A percentile compares a stretch with the other conserved stretches of the same genome.
These are phyloP conservation scores for Drosophila koepferae DNA, from an alignment of 2,888 invertebrate species.

Conservation along the genomic window DNA sequence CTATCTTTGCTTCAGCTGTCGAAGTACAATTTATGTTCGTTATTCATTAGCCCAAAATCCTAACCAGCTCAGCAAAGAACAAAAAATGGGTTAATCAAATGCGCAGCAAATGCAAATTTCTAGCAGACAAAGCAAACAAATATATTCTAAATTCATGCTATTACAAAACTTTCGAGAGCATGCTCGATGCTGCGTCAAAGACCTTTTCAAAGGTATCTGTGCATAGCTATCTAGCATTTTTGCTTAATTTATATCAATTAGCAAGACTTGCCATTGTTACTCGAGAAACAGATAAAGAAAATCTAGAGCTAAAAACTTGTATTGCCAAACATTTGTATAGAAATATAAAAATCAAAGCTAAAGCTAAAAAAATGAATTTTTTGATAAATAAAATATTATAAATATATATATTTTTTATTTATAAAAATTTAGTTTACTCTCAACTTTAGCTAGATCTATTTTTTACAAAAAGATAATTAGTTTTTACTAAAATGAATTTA, in stretches of 20 bases:
- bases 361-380: too few species aligned
- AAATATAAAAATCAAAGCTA: too few species aligned
- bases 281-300: too few species aligned
- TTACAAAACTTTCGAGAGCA: not conserved
- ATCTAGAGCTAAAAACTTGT: too few species aligned
- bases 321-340: too few species aligned
- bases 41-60: conserved; percentile 59
- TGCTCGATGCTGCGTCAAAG: not conserved
- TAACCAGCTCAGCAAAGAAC: not conserved
- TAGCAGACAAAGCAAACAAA: not conserved
- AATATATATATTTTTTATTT: too few species aligned
- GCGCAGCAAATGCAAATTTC: conserved; percentile 54
- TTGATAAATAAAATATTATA: too few species aligned
- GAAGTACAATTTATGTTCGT: conserved; percentile 63
- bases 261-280: not conserved
- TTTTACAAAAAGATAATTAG: too few species aligned
- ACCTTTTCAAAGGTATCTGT: not conserved
- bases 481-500: too few species aligned
- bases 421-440: too few species aligned
- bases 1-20: conserved; percentile 12
- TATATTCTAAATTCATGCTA: conserved; percentile 6
- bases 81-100: conserved; percentile 72
- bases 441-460: too few species aligned
- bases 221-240: not conserved
- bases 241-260: not conserved